Conservation (phyloP, 1,140 invertebrate genomes). For the Pseudomyrmex flavicornis region DNA sequence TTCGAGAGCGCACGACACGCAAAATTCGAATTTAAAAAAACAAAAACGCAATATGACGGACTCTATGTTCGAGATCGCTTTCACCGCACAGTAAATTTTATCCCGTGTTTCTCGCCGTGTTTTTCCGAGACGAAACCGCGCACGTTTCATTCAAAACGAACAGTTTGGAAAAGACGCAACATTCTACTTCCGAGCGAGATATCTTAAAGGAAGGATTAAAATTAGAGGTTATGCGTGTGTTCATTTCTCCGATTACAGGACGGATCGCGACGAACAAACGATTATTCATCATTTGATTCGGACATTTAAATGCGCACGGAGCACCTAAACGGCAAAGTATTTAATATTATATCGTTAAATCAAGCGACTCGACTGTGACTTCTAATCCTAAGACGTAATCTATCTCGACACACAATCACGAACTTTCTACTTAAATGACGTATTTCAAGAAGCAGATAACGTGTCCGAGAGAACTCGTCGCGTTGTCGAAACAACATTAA, state of each 20-base stretch:
- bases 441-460: no score
- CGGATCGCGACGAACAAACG: not conserved
- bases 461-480: no score
- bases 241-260: not conserved
- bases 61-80: not conserved
- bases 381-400: no score
- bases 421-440: no score
- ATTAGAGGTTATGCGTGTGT: conserved; percentile 22
- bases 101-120: no score
- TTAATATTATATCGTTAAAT: no score
- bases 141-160: not conserved
- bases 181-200: not conserved
- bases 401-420: no score
- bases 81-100: not conserved
- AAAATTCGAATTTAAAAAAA: conserved; percentile 26
- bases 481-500: no score
- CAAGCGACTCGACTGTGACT: no score
- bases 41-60: not conserved
- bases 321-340: no score
- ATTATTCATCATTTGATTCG: not conserved
- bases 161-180: not conserved
- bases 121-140: no score
- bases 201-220: not conserved
- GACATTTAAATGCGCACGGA: no score
- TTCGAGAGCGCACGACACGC: not conserved